These are phyloP conservation scores for Macrostomum lignano DNA, from an alignment of 1,140 invertebrate species.

Conservation along the genomic window DNA sequence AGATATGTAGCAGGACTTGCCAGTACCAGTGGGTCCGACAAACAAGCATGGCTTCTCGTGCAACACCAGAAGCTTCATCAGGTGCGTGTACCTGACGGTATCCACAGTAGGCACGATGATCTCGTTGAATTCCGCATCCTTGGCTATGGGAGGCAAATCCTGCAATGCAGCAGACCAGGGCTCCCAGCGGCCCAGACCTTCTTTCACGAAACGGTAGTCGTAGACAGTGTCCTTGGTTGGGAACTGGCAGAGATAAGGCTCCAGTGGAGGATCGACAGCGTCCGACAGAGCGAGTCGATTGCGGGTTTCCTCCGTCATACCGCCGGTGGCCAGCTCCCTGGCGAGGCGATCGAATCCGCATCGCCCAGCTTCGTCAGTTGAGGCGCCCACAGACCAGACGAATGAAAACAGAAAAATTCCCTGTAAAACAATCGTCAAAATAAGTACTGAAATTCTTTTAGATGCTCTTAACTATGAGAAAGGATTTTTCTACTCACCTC, in stretches of 20 bases:
- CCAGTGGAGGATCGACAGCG: constrained; percentile 20
- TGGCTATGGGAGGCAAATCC: too few relatives aligned
- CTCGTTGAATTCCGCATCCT: constrained; percentile 20
- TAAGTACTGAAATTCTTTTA: too few relatives aligned
- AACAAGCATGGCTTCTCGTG: constrained; percentile 28
- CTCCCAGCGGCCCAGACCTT: too few relatives aligned
- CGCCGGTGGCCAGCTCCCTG: constrained; percentile 31
- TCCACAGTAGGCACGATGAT: constrained; percentile 29
- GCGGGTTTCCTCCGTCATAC: constrained; percentile 25
- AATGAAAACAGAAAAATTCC: constrained; percentile 65
- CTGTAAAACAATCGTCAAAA: too few relatives aligned
- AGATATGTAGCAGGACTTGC: constrained; percentile 35
- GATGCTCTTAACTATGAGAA: too few relatives aligned
- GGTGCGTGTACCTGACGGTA: constrained; percentile 24
- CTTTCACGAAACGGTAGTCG: too few relatives aligned
- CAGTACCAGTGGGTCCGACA: constrained; percentile 28
- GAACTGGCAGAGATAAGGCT: constrained; percentile 31
- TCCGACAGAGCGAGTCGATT: constrained; percentile 16
- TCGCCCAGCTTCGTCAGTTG: constrained; percentile 40
- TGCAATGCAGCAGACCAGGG: too few relatives aligned
- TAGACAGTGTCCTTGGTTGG: constrained; percentile 39
- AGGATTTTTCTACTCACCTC: constrained; percentile 21
- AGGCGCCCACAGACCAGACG: constrained; percentile 63
- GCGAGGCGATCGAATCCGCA: constrained; percentile 50
- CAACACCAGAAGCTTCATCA: constrained; percentile 21